Conservation (phyloP, 2,888 invertebrate genomes). For the Empis livida region DNA sequence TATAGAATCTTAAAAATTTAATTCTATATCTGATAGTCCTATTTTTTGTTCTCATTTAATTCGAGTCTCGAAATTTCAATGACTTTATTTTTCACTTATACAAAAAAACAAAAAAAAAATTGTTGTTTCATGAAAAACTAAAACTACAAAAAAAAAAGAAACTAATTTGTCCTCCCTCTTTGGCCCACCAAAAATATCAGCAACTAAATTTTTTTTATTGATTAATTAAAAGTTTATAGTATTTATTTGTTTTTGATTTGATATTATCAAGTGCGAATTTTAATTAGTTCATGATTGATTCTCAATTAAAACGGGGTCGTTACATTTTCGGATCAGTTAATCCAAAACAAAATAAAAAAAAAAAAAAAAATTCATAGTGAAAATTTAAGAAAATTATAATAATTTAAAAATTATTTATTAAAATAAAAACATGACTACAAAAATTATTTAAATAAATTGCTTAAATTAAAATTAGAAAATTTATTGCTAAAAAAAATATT, state of each 20-base stretch:
- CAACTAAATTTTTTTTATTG: neutral
- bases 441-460: no score
- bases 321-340: neutral
- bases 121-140: no score
- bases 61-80: no score
- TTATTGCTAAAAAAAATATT: neutral
- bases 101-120: no score
- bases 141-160: no score
- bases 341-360: neutral
- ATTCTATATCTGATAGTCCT: no score
- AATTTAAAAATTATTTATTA: neutral
- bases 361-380: neutral
- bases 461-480: neutral
- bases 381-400: neutral
- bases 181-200: no score
- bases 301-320: conserved; percentile 14
- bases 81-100: no score
- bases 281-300: conserved; percentile 18
- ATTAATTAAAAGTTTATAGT: neutral
- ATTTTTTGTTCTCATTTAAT: no score
- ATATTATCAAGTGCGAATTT: conserved; percentile 13
- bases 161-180: no score
- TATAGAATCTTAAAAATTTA: no score
- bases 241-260: neutral
- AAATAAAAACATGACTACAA: neutral